Conservation (phyloP, 2,888 invertebrate genomes). For the Polydrusus cervinus region DNA sequence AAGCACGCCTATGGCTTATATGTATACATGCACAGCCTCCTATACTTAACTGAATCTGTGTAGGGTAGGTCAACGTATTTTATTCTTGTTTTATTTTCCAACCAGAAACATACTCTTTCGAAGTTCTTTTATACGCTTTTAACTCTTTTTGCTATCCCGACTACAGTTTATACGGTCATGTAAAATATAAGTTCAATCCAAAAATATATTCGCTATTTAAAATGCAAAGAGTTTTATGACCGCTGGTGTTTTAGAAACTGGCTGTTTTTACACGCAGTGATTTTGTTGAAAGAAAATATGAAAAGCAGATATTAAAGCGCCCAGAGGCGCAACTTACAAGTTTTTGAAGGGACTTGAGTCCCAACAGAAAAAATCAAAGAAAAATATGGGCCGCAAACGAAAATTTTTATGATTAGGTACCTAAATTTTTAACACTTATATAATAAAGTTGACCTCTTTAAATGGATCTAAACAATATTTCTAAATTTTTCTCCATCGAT, state of each 20-base stretch:
- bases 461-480: too few relatives aligned
- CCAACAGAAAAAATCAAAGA: too few relatives aligned
- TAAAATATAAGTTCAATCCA: constrained; percentile 63
- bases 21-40: constrained; percentile 71
- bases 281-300: too few relatives aligned
- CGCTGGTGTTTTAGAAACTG: constrained; percentile 25
- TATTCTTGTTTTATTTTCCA: constrained; percentile 71
- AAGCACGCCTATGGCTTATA: constrained; percentile 66
- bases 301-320: too few relatives aligned
- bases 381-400: too few relatives aligned
- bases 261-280: constrained; percentile 10
- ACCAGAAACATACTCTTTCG: constrained; percentile 68
- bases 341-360: too few relatives aligned
- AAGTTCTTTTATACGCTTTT: constrained; percentile 69
- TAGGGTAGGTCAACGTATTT: constrained; percentile 73
- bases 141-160: constrained; percentile 56
- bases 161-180: constrained; percentile 56
- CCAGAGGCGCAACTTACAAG: too few relatives aligned
- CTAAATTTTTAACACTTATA: too few relatives aligned
- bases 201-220: constrained; percentile 67
- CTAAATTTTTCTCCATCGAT: too few relatives aligned
- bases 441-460: too few relatives aligned
- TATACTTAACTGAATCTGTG: constrained; percentile 72
- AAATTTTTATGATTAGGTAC: too few relatives aligned
- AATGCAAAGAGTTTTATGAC: constrained; percentile 52